phyloP scores from a whole-genome alignment of 1,140 invertebrate species.

The Brachionus paranguensis region DNA sequence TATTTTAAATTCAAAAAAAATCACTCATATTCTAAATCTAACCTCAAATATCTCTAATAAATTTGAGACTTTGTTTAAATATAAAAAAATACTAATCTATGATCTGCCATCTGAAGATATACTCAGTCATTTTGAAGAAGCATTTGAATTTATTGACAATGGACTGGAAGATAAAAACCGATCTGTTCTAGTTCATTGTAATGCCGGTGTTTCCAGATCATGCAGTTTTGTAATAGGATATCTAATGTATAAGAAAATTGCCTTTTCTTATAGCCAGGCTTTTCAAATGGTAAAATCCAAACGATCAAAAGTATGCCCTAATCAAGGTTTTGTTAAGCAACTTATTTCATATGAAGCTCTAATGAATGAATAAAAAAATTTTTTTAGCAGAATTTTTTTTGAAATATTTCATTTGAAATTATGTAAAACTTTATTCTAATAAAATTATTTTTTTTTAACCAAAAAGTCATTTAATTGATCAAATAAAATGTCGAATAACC shows the following conservation, averaged over 20 bases:
- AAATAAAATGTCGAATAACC: not conserved
- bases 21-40: not conserved
- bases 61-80: not conserved
- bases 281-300: conserved; percentile 41
- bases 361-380: not conserved
- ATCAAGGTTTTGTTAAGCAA: conserved; percentile 43
- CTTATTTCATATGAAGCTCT: conserved; percentile 22
- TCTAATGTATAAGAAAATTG: conserved; percentile 44
- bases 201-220: conserved; percentile 50
- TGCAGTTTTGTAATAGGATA: conserved; percentile 50
- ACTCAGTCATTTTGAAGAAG: not conserved
- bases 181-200: conserved; percentile 51
- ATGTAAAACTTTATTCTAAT: not conserved
- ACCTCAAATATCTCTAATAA: not conserved
- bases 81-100: conserved; percentile 13
- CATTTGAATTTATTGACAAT: not conserved
- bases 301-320: conserved; percentile 42
- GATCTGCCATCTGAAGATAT: conserved; percentile 3
- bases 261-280: conserved; percentile 32
- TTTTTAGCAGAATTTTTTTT: not conserved
- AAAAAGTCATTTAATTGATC: not conserved
- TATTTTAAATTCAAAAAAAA: conserved; percentile 6
- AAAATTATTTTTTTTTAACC: not conserved
- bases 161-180: not conserved
- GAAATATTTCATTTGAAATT: conserved; percentile 33